Base-by-base conservation (phyloP, 1,140 invertebrate genomes). In the Microplitis mediator region DNA sequence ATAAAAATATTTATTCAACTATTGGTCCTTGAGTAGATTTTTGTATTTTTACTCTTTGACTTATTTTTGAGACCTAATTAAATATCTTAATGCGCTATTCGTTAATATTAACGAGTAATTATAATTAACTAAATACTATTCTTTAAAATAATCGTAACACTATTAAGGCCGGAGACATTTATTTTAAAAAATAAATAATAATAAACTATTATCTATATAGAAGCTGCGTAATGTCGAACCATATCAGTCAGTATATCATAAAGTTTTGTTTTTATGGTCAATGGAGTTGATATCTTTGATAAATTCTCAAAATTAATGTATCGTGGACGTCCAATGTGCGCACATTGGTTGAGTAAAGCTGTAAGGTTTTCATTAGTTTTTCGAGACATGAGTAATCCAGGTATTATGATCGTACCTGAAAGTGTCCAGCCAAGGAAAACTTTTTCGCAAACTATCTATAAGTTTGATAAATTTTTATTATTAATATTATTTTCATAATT, bases 371-470 rank as follows among this genome's bases (percentile, higher is more conserved):
- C 84, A 5, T 90, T 89, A 4, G 90, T 90, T 66, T 89, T 86
- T 51, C 87, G 83, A 0, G 90, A 90, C 83, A 91, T 88, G 3
- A 91, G 78, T 52, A 91, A 76, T 8, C 90, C 90, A 35, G 90
- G 90, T 75, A 90, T 85, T 72, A 91, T 87, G n/a, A 91, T 82
- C 23, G 86, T 88, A 36, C 89, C 90, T 2, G 89, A 89, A 60
- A 90, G 81, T 14, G 88, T 87, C 90, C 90, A 90, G 0, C 90
- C 90, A 34, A 91, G 81, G 77, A 91, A 91, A 62, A 92, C 88
- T 76, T 90, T 91, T 74, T 91, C 90, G 75, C 91, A 92, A 16
- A 91, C 84, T 14, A 90, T 86, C 83, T 91, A 86, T 4, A 81
- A 79, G 23, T 23, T 23, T 23, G 2, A 60, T 23, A 60, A 34